These are phyloP conservation scores for Endomychus coccineus DNA, from an alignment of 2,888 invertebrate genomes.

Conservation along the genomic window DNA sequence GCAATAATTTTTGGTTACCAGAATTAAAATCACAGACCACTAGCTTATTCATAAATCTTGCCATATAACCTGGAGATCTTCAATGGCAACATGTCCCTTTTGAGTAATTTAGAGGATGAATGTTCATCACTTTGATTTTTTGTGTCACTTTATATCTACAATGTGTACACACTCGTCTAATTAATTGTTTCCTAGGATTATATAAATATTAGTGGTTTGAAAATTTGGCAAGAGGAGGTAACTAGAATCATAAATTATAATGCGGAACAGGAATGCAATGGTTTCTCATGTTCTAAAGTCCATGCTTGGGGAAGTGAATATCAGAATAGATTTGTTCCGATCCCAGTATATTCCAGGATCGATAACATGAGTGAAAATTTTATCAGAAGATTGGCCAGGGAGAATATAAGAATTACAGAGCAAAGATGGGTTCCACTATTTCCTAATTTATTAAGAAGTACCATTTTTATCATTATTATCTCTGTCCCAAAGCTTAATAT, in stretches of 20 bases:
- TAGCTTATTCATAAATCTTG: no score
- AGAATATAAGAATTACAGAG: slow-evolving; percentile 82
- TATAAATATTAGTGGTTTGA: slow-evolving; percentile 88
- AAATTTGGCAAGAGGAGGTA: slow-evolving; percentile 94
- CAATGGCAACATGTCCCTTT: no score
- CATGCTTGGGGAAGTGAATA: slow-evolving; percentile 67
- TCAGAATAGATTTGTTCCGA: slow-evolving; percentile 66
- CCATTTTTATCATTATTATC: no score
- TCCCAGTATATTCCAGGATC: slow-evolving; percentile 53
- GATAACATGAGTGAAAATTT: slow-evolving; percentile 70
- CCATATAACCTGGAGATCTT: no score
- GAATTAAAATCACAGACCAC: no score
- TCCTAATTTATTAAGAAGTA: no score
- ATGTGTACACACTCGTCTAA: no score
- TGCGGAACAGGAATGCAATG: slow-evolving; percentile 87
- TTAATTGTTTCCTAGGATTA: slow-evolving; percentile 66
- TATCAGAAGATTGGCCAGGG: slow-evolving; percentile 82
- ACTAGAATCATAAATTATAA: slow-evolving; percentile 82
- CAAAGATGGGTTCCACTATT: slow-evolving; percentile 69
- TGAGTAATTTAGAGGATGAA: no score
- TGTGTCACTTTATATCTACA: no score
- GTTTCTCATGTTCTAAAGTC: slow-evolving; percentile 59
- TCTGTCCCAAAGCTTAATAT: no score
- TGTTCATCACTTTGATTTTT: no score
- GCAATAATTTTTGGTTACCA: no score